Percentiles rank a stretch among this genome's conserved stretches.
Conservation (phyloP, 1,140 invertebrate genomes). For the Bicyclus anynana region DNA sequence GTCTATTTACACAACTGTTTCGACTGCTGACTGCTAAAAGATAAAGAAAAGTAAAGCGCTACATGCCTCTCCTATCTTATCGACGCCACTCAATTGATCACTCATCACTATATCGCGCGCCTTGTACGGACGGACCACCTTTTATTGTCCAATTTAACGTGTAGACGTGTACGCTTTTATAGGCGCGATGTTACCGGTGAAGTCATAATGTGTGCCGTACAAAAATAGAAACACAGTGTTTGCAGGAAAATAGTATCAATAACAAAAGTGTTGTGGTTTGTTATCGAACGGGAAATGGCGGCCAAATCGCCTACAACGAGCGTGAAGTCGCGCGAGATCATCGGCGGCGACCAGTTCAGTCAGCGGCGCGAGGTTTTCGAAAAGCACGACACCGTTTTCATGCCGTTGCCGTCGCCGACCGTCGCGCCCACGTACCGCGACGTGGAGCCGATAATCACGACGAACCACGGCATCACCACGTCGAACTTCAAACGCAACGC, state of each 20-base stretch:
- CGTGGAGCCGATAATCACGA: constrained; percentile 64
- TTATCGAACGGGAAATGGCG: constrained; percentile 71
- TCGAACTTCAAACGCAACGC: constrained; percentile 66
- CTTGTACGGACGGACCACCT: constrained; percentile 65
- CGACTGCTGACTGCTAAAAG: constrained; percentile 62
- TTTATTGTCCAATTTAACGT: constrained; percentile 72
- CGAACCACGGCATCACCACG: constrained; percentile 68
- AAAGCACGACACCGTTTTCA: constrained; percentile 66
- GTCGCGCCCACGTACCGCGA: constrained; percentile 45
- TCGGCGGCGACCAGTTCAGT: constrained; percentile 69
- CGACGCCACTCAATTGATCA: constrained; percentile 69
- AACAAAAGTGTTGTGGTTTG: constrained; percentile 72
- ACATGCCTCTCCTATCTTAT: constrained; percentile 65
- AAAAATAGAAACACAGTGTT: constrained; percentile 70
- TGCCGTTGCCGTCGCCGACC: constrained; percentile 54
- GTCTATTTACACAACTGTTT: constrained; percentile 72
- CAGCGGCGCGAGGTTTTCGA: constrained; percentile 71
- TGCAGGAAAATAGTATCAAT: constrained; percentile 74
- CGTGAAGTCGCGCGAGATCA: constrained; percentile 69
- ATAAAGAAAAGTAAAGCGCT: constrained; percentile 66
- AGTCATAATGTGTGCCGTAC: constrained; percentile 70
- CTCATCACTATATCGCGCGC: constrained; percentile 65
- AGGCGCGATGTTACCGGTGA: constrained; percentile 69
- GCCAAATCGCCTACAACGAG: constrained; percentile 70
- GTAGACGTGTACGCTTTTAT: constrained; percentile 61